Evolutionary conservation across 2,888 invertebrate species (phyloP), one percentile per base, ranked within the genome.

Genomic region (Napeogenes inachia): DNA sequence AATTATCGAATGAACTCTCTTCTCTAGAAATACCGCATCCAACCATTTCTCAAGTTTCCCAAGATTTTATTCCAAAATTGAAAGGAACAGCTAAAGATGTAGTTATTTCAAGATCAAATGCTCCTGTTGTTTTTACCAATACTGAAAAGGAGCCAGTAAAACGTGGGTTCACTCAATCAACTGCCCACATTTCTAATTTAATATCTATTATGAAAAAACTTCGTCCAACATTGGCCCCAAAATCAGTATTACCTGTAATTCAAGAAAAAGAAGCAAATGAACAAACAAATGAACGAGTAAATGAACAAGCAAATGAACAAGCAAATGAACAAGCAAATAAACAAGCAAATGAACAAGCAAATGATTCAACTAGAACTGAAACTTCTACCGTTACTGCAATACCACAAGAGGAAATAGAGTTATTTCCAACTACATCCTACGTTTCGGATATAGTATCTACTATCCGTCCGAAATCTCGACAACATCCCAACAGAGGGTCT

Each of bases 401-500:
- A 12, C 30, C 6, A 50, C 50, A 21, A 50, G 50, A 50, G n/a
- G 8, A 50, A 10, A 50, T 30, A 30, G 12, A 4, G 2, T 10
- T 50, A 30, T 30, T 30, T 30, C 0, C 50, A 8, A 6, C 64
- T 10, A 61, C 61, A 10, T 66, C 66, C 4, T 60, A 61, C 32
- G 62, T 65, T 32, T 65, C 58, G 21, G 59, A 63, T 32, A 55
- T 58, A 6, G 54, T 54, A 30, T 45, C 59, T 2, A 64, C 50
- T 8, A 62, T 54, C 53, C 56, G 54, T n/a, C 57, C 55, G 42
- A 47, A 53, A 35, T 61, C 57, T 8, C 57, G 56, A 13, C 54
- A 62, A 3, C 32, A 50, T 10, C 54, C 60, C 3, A 69, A 68
- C 58, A 75, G 80, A 61, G 78, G 80, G n/a, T 69, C 55, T 32